Conservation (phyloP, 2,888 invertebrate genomes). For the Polymixis flavicincta region DNA sequence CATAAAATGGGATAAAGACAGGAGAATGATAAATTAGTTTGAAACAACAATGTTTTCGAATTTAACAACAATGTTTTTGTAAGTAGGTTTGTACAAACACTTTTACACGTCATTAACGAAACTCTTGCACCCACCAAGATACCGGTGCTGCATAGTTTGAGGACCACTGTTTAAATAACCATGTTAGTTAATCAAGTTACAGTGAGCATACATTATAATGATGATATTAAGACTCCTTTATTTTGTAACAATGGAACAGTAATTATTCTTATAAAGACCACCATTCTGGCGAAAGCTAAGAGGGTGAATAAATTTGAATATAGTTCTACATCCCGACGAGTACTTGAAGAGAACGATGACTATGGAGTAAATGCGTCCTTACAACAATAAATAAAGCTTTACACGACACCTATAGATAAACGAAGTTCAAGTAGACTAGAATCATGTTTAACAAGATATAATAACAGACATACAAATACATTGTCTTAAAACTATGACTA, state of each 20-base stretch:
- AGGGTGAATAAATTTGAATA: neutral
- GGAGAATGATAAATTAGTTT: too few species aligned
- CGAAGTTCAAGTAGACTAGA: neutral
- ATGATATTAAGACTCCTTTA: too few species aligned
- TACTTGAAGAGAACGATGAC: neutral
- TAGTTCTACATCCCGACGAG: neutral
- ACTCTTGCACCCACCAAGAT: too few species aligned
- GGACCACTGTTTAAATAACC: neutral
- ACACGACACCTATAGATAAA: slow-evolving; percentile 7
- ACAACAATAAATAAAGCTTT: neutral
- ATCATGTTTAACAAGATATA: slow-evolving; percentile 13
- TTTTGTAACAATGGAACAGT: neutral
- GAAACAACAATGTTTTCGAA: too few species aligned
- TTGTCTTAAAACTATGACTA: slow-evolving; percentile 15
- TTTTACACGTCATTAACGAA: too few species aligned
- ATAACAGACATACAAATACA: neutral
- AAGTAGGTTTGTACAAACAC: too few species aligned
- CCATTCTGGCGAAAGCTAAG: neutral
- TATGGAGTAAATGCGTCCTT: neutral
- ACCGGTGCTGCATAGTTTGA: neutral
- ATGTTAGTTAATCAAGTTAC: neutral
- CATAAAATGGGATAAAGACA: too few species aligned
- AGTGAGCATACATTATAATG: neutral
- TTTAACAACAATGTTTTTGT: too few species aligned
- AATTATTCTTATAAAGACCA: neutral